A percentile compares a stretch with the other conserved stretches of the same genome.
phyloP scores from a whole-genome alignment of 2,888 invertebrate species.

The Tromatobia lineatoria region DNA sequence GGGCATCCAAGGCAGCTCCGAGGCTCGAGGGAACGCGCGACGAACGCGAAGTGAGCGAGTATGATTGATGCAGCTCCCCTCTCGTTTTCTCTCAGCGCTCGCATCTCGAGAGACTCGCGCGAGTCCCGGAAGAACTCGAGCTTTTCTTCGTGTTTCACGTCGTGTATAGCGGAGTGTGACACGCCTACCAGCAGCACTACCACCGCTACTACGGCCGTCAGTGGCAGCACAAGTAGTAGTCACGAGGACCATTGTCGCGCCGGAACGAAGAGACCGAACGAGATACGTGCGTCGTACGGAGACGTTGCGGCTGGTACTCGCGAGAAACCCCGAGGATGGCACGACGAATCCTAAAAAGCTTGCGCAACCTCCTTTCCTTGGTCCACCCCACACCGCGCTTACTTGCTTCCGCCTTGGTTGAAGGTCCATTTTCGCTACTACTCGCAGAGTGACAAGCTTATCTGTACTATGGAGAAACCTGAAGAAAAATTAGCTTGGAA shows the following conservation, averaged over 20 bases:
- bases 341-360: slow-evolving; percentile 60
- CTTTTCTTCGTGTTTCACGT: slow-evolving; percentile 47
- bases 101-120: slow-evolving; percentile 21
- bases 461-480: slow-evolving; percentile 8
- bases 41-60: slow-evolving; percentile 81
- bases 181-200: slow-evolving; percentile 35
- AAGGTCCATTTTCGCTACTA: slow-evolving; percentile 26
- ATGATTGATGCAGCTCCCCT: slow-evolving; percentile 83
- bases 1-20: slow-evolving; percentile 65
- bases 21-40: slow-evolving; percentile 73
- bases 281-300: slow-evolving; percentile 39
- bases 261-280: slow-evolving; percentile 43
- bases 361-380: slow-evolving; percentile 23
- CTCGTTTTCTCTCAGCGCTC: slow-evolving; percentile 25
- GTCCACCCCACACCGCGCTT: slow-evolving; percentile 22
- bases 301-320: slow-evolving; percentile 9
- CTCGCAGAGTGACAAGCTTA: slow-evolving; percentile 27
- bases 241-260: slow-evolving; percentile 34
- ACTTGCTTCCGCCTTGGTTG: slow-evolving; percentile 28
- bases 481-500: slow-evolving; percentile 1
- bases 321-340: slow-evolving; percentile 14
- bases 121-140: slow-evolving; percentile 48
- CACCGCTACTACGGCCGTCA: background rate
- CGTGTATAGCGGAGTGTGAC: slow-evolving; percentile 42
- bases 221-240: slow-evolving; percentile 25